These are phyloP conservation scores for Oreochromis grahami DNA, from an alignment of 2,797 vertebrate species.

Conservation along the genomic window DNA sequence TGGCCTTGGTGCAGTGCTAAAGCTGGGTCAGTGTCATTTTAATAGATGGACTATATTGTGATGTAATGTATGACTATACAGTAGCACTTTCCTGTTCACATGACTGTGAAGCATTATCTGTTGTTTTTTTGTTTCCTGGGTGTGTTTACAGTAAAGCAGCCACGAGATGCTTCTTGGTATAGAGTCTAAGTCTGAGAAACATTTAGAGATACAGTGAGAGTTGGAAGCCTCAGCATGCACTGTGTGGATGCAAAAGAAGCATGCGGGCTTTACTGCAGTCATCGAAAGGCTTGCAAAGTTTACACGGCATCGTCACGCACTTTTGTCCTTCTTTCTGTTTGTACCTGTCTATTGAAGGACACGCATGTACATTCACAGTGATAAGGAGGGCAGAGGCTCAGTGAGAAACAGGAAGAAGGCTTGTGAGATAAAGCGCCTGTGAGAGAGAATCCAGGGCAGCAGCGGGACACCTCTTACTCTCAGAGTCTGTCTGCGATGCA, in stretches of 20 bases:
- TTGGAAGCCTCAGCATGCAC: background rate
- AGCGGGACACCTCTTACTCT: conserved; percentile 5
- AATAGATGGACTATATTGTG: conserved; percentile 6
- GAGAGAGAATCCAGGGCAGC: conserved; percentile 20
- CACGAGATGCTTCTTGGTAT: background rate
- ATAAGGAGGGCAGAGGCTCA: conserved; percentile 34
- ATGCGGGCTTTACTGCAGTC: conserved; percentile 28
- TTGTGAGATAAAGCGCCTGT: conserved; percentile 44
- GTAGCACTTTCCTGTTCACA: conserved; percentile 40
- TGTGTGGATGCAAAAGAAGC: conserved; percentile 25
- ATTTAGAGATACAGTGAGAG: background rate
- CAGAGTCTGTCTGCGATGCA: background rate
- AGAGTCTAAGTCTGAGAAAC: background rate
- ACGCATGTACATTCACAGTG: background rate
- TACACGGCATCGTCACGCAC: background rate
- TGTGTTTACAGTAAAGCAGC: conserved; percentile 12
- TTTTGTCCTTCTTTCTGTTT: background rate
- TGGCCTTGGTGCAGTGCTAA: conserved; percentile 27
- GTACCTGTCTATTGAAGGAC: background rate
- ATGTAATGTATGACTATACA: conserved; percentile 31
- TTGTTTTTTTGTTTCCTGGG: conserved; percentile 33
- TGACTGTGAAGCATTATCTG: conserved; percentile 48
- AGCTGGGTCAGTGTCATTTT: conserved; percentile 27
- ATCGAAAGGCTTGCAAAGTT: conserved; percentile 4
- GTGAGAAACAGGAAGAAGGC: conserved; percentile 34